Conservation (phyloP, 1,140 invertebrate species). For the Zaprionus lachaisei region DNA sequence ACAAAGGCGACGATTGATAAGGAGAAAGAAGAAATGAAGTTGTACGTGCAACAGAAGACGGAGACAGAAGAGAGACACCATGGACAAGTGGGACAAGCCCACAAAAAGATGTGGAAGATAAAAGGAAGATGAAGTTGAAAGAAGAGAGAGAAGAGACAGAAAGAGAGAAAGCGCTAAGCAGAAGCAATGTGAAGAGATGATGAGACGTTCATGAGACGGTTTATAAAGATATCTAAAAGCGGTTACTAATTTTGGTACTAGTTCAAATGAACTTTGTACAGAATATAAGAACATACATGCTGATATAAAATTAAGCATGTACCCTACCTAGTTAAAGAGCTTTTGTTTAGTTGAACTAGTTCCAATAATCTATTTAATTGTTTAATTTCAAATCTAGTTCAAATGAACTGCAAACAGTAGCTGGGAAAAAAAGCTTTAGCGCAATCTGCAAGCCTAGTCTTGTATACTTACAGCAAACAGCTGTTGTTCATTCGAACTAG, state of each 20-base stretch:
- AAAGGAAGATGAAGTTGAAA: not conserved
- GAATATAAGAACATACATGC: fast-evolving
- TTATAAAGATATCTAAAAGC: not conserved
- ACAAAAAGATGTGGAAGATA: conserved; percentile 3
- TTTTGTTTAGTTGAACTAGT: not conserved
- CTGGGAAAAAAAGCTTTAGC: not conserved
- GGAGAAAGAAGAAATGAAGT: not conserved
- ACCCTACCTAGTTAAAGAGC: no score
- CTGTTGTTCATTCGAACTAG: not conserved
- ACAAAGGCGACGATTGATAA: not conserved
- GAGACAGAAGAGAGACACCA: conserved; percentile 5
- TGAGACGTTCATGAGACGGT: not conserved
- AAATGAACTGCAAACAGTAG: not conserved
- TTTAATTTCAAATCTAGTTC: not conserved
- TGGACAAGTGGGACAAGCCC: not conserved
- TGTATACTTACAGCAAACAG: not conserved
- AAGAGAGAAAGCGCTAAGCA: not conserved
- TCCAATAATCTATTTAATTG: not conserved
- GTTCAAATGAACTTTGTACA: not conserved
- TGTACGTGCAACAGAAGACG: conserved; percentile 13
- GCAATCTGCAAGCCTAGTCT: not conserved
- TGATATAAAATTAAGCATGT: not conserved
- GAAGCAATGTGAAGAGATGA: conserved; percentile 1
- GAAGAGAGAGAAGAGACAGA: not conserved
- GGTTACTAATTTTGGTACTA: not conserved